These are phyloP conservation scores for Eristalis pertinax DNA, from an alignment of 2,888 invertebrate genomes.

Conservation along the genomic window DNA sequence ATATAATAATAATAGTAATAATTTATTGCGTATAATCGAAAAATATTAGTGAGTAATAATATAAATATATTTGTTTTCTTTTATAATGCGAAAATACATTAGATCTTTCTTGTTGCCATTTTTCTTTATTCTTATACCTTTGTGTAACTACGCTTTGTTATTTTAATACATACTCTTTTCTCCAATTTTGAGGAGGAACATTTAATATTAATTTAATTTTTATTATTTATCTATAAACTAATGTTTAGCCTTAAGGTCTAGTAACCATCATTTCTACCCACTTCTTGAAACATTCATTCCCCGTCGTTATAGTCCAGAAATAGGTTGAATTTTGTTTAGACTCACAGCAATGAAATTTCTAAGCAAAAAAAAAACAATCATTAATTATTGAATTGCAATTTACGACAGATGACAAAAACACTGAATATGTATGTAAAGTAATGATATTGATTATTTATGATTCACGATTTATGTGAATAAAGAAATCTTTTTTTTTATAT, in stretches of 20 bases:
- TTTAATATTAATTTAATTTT: conserved; percentile 59
- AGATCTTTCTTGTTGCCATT: conserved; percentile 52
- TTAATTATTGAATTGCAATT: conserved; percentile 35
- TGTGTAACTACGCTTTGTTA: conserved; percentile 58
- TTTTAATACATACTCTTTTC: conserved; percentile 65
- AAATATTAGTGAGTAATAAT: conserved; percentile 64
- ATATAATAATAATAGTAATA: conserved; percentile 63
- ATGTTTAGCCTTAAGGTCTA: conserved; percentile 76
- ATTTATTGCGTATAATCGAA: conserved; percentile 71
- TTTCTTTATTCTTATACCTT: conserved; percentile 25
- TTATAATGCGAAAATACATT: conserved; percentile 68
- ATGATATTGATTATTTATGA: too few species aligned
- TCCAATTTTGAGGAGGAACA: conserved; percentile 73
- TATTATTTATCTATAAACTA: conserved; percentile 71
- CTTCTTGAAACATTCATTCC: conserved; percentile 72
- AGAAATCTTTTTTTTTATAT: too few species aligned
- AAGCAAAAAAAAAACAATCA: conserved; percentile 20
- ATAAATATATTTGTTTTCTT: conserved; percentile 66
- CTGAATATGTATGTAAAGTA: too few species aligned
- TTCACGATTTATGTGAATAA: too few species aligned
- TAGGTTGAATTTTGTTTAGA: conserved; percentile 73
- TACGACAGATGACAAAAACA: too few species aligned
- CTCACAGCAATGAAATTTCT: conserved; percentile 81
- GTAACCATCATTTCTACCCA: conserved; percentile 76
- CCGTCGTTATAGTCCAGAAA: conserved; percentile 60